Conservation (phyloP, 2,797 vertebrate species). For the Thaleichthys pacificus region DNA sequence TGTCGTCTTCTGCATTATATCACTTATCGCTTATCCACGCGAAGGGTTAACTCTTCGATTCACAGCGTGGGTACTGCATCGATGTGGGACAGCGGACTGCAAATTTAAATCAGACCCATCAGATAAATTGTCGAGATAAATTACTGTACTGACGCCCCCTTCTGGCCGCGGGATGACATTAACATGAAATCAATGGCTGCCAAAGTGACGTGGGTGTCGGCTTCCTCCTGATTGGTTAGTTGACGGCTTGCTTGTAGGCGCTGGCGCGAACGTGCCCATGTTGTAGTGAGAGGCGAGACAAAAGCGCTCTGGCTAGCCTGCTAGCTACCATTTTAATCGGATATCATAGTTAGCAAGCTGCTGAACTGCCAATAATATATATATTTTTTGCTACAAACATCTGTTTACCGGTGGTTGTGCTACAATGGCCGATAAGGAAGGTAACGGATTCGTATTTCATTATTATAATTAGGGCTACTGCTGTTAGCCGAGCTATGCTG, state of each 20-base stretch:
- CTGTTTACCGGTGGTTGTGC: conserved; percentile 1
- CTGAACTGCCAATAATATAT: neutral
- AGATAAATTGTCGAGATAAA: neutral
- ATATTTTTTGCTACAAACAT: neutral
- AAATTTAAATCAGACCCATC: neutral
- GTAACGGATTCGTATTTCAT: conserved; percentile 38
- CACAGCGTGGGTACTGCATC: too few relatives aligned
- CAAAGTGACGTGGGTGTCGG: neutral
- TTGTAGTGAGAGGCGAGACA: conserved; percentile 41
- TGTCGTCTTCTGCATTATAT: too few relatives aligned
- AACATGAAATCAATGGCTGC: neutral
- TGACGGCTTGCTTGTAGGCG: conserved; percentile 35
- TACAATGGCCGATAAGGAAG: conserved; percentile 72
- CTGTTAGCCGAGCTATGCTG: neutral
- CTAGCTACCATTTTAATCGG: too few relatives aligned
- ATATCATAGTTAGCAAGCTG: neutral
- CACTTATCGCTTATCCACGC: too few relatives aligned
- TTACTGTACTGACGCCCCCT: neutral
- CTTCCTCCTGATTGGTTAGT: conserved; percentile 33
- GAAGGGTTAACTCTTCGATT: too few relatives aligned
- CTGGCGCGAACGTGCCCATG: conserved; percentile 61
- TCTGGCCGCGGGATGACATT: neutral
- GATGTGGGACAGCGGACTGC: too few relatives aligned
- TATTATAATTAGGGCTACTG: neutral
- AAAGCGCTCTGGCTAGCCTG: conserved; percentile 29